Base-by-base conservation (phyloP, 2,113 vertebrate species). In the Semicossyphus pulcher region DNA sequence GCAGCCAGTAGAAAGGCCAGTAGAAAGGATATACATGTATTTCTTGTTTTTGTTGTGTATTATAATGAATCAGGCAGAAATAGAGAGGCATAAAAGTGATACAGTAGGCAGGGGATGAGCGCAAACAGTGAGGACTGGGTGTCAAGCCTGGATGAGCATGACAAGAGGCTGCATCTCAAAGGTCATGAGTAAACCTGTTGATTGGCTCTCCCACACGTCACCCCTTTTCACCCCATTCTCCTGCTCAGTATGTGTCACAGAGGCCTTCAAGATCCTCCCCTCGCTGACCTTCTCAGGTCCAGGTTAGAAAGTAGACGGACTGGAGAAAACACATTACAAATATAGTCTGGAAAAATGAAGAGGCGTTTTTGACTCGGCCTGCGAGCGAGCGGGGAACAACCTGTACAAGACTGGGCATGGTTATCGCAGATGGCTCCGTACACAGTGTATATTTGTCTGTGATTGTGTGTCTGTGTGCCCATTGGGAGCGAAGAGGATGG, bases 171-270 rank as follows among this genome's bases (percentile, higher is more conserved):
- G 20, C 32, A 44, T 64, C 70, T 70, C 66, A 85, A 76, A 85
- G 73, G 73, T 85, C 71, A 83, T 11, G 57, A 59, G 51, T 53
- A 26, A 28, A 74, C 63, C 28, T 73, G 58, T 62, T 82, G 83
- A 88, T 86, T 88, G 66, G 54, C 41, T 83, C 52, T 64, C 41
- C 41, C 47, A 64, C 72, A 51, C 26, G 4, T 10, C 42, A 41
- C 20, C 28, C 23, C 32, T n/a, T 48, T 53, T 62, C 62, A 72
- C 64, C 52, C 41, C 47, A 42, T 39, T 25, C 34, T 18, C 28
- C 49, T 59, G 29, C 49, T 41, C 41, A 29, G 64, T 72, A 20
- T 69, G 68, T 62, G 65, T 62, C 53, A 72, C 48, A 71, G 37
- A 53, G 16, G n/a, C 23, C 37, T 60, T 65, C 21, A 58, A 42